A percentile compares a stretch with the other conserved stretches of the same genome.
Evolutionary conservation across 2,888 invertebrate genomes (phyloP).

Genomic region (Drosophila putrida): DNA sequence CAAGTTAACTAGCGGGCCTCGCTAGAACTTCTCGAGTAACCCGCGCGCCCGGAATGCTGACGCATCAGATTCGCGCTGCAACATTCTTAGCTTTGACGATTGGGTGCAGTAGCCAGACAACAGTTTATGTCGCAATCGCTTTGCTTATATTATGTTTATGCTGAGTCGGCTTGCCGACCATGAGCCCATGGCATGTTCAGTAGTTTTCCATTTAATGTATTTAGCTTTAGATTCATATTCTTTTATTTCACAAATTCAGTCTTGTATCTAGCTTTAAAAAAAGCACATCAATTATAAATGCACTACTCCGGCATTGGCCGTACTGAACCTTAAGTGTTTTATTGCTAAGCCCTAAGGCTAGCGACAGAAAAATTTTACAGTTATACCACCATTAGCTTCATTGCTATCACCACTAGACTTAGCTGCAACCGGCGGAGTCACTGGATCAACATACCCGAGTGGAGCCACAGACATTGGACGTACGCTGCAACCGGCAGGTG

Average conservation of each 20-base stretch:
- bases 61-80: not conserved
- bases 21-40: not conserved
- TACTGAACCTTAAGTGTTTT: too few relatives aligned
- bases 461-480: not conserved
- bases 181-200: too few relatives aligned
- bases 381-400: not conserved
- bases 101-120: not conserved
- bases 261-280: constrained; percentile 1
- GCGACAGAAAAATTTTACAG: not conserved
- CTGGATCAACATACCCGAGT: too few relatives aligned
- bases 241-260: not conserved
- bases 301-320: not conserved
- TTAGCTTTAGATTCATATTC: constrained; percentile 4
- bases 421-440: not conserved
- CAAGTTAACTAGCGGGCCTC: not conserved
- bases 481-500: too few relatives aligned
- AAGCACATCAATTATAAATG: not conserved
- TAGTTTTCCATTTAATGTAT: not conserved
- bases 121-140: not conserved
- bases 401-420: not conserved
- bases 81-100: not conserved
- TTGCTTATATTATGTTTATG: not conserved
- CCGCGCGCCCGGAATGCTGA: not conserved
- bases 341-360: constrained; percentile 3
- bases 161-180: constrained; percentile 1